These are phyloP conservation scores for Phaedon cochleariae DNA, from an alignment of 2,888 invertebrate genomes.

Conservation along the genomic window DNA sequence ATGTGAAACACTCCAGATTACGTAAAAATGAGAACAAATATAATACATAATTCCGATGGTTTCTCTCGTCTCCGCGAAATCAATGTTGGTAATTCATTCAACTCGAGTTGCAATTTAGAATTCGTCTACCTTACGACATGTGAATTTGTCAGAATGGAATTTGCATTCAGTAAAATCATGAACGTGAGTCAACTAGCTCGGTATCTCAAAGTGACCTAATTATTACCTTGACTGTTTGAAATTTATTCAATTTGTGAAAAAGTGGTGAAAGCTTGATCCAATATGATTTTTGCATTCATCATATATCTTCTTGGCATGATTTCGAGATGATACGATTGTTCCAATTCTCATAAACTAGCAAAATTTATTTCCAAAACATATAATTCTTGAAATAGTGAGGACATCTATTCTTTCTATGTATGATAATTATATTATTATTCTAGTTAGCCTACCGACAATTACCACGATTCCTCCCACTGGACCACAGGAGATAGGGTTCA, in stretches of 20 bases:
- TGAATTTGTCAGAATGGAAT: conserved; percentile 1
- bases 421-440: too few species aligned
- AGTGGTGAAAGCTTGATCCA: background rate
- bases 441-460: too few species aligned
- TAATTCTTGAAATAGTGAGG: too few species aligned
- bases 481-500: too few species aligned
- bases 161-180: background rate
- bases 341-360: too few species aligned
- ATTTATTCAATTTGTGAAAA: background rate
- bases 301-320: too few species aligned
- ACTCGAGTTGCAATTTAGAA: background rate
- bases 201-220: background rate
- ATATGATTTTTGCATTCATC: background rate
- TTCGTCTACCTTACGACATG: conserved; percentile 6
- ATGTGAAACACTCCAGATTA: conserved; percentile 15
- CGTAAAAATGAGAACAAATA: conserved; percentile 15
- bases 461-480: too few species aligned
- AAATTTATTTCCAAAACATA: too few species aligned
- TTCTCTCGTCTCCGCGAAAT: conserved; percentile 16
- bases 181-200: background rate
- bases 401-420: too few species aligned
- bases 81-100: conserved; percentile 1
- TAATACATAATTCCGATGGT: conserved; percentile 4
- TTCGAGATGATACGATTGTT: too few species aligned
- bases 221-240: background rate